These are phyloP conservation scores for Spodoptera picta DNA, from an alignment of 2,888 invertebrate genomes.

Conservation along the genomic window DNA sequence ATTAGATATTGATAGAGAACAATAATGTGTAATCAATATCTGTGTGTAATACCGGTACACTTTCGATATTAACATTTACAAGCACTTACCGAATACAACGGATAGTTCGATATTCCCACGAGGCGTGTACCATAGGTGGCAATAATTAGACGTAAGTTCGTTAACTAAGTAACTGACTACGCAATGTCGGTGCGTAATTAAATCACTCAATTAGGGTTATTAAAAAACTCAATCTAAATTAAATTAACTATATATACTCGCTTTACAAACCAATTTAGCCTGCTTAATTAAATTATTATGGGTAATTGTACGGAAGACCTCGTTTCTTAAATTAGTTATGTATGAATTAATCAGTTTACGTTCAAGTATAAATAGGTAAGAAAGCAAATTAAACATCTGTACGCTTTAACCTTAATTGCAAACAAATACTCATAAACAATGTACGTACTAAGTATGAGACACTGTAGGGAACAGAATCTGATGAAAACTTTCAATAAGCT, in stretches of 20 bases:
- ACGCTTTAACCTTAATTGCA: no score
- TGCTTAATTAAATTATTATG: slow-evolving; percentile 56
- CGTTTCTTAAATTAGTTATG: slow-evolving; percentile 47
- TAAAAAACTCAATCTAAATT: slow-evolving; percentile 66
- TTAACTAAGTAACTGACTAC: slow-evolving; percentile 51
- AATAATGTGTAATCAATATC: slow-evolving; percentile 27
- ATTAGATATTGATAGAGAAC: slow-evolving; percentile 2
- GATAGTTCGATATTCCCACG: slow-evolving; percentile 46
- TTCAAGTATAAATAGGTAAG: not conserved
- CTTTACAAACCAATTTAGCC: slow-evolving; percentile 67
- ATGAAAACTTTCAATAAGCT: slow-evolving; percentile 53
- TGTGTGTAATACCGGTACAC: slow-evolving; percentile 12
- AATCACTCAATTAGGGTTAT: slow-evolving; percentile 69
- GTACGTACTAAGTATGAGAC: slow-evolving; percentile 9
- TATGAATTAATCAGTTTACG: slow-evolving; percentile 33
- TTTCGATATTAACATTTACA: slow-evolving; percentile 35
- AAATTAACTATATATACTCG: slow-evolving; percentile 66
- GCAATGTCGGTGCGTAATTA: slow-evolving; percentile 61
- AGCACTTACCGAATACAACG: slow-evolving; percentile 36
- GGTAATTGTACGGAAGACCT: slow-evolving; percentile 34
- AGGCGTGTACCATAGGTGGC: slow-evolving; percentile 34
- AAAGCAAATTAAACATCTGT: no score
- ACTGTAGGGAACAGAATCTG: slow-evolving; percentile 35
- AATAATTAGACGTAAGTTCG: slow-evolving; percentile 51
- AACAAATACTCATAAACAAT: no score